These are phyloP conservation scores for Dicyrtomina minuta DNA, from an alignment of 2,888 invertebrate genomes.

Conservation along the genomic window DNA sequence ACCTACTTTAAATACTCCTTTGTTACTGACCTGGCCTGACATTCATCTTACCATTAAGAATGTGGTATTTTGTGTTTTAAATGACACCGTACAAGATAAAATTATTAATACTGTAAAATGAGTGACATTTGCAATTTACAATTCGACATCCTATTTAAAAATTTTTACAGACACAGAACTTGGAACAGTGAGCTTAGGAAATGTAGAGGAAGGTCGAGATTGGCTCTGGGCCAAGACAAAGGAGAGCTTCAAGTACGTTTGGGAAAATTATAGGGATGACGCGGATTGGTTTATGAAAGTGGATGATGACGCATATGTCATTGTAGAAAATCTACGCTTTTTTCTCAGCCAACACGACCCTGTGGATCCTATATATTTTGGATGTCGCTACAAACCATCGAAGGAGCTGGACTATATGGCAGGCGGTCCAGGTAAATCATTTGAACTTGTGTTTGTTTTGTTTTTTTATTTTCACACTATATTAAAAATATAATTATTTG, in stretches of 20 bases:
- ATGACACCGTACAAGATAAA: too few species aligned
- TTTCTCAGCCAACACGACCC: slow-evolving; percentile 77
- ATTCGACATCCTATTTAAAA: too few species aligned
- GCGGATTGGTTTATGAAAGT: slow-evolving; percentile 98
- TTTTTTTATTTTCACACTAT: too few species aligned
- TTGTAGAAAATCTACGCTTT: slow-evolving; percentile 93
- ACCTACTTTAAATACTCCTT: too few species aligned
- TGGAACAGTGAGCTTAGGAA: slow-evolving; percentile 75
- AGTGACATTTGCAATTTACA: too few species aligned
- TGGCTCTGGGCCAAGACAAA: slow-evolving; percentile 98
- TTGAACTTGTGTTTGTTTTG: too few species aligned
- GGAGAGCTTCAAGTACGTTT: slow-evolving; percentile 85
- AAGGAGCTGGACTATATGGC: slow-evolving; percentile 93
- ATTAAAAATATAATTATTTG: too few species aligned
- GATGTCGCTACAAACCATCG: slow-evolving; percentile 78
- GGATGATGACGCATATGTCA: slow-evolving; percentile 76
- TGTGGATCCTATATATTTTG: slow-evolving; percentile 80
- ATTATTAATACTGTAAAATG: too few species aligned
- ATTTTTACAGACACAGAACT: slow-evolving; percentile 66
- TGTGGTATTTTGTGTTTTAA: too few species aligned
- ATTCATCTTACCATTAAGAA: too few species aligned
- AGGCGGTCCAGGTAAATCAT: slow-evolving; percentile 70
- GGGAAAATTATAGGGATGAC: slow-evolving; percentile 77
- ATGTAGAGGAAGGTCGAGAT: slow-evolving; percentile 83
- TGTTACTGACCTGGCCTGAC: too few species aligned